phyloP scores from a whole-genome alignment of 2,797 vertebrate species.

The Benthosema pterotum region DNA sequence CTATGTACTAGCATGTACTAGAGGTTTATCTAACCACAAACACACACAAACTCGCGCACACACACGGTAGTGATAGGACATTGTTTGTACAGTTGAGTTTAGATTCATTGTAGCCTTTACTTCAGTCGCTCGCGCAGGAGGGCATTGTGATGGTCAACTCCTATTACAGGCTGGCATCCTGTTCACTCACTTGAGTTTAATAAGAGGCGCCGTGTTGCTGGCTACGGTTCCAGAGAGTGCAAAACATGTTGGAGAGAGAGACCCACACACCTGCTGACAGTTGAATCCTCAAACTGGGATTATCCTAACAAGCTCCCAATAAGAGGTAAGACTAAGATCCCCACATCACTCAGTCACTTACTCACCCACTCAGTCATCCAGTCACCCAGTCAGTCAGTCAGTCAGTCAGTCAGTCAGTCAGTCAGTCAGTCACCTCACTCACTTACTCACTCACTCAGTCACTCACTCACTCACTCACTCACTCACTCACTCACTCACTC shows the following conservation, averaged over 20 bases:
- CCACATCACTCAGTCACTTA: conserved; percentile 42
- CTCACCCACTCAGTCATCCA: no score
- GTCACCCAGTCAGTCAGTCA: no score
- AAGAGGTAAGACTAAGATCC: conserved; percentile 69
- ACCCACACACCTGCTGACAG: conserved; percentile 55
- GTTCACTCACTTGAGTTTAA: conserved; percentile 69
- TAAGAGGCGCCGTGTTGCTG: conserved; percentile 58
- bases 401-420: no score
- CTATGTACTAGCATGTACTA: neutral
- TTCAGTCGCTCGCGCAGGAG: conserved; percentile 36
- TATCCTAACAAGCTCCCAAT: conserved; percentile 51
- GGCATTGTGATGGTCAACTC: conserved; percentile 66
- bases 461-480: no score
- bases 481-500: no score
- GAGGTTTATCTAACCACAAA: conserved; percentile 44
- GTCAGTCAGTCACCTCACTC: no score
- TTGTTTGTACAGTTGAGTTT: conserved; percentile 28
- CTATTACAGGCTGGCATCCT: conserved; percentile 67
- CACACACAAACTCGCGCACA: conserved; percentile 11
- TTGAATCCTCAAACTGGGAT: conserved; percentile 61
- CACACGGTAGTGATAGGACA: no score
- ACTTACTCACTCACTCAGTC: no score
- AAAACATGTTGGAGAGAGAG: conserved; percentile 51
- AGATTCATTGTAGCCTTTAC: conserved; percentile 43
- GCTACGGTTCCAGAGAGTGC: conserved; percentile 52